Evolutionary conservation across 2,888 invertebrate genomes (phyloP).

Genomic region (Phytoseiulus persimilis): DNA sequence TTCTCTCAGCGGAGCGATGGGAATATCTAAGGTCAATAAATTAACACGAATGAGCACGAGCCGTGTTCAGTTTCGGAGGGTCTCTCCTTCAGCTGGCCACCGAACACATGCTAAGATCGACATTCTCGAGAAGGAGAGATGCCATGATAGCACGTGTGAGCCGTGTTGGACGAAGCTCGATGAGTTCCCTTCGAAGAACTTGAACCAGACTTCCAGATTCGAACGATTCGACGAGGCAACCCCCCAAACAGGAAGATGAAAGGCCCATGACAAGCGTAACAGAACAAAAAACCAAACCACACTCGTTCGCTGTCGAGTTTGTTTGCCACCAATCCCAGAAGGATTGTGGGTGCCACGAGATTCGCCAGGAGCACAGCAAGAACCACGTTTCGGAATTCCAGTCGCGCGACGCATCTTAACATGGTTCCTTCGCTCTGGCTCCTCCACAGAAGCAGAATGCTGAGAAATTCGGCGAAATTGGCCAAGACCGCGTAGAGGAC

Average conservation of each 20-base stretch:
- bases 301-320: background rate
- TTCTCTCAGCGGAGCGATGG: too few relatives aligned
- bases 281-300: background rate
- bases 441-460: background rate
- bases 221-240: background rate
- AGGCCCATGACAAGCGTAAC: slow-evolving; percentile 35
- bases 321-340: background rate
- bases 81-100: too few relatives aligned
- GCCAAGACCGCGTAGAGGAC: background rate
- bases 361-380: slow-evolving; percentile 8
- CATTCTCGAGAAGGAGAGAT: too few relatives aligned
- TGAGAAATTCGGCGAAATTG: background rate
- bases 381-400: slow-evolving; percentile 9
- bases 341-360: background rate
- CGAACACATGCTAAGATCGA: too few relatives aligned
- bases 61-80: too few relatives aligned
- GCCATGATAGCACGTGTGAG: background rate
- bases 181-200: background rate
- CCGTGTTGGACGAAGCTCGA: background rate
- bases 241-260: background rate
- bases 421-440: slow-evolving; percentile 9
- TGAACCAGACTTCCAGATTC: background rate
- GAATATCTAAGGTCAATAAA: too few relatives aligned
- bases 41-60: too few relatives aligned
- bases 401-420: background rate